These are phyloP conservation scores for Trichogramma evanescens DNA, from an alignment of 2,888 invertebrate genomes.

Conservation along the genomic window DNA sequence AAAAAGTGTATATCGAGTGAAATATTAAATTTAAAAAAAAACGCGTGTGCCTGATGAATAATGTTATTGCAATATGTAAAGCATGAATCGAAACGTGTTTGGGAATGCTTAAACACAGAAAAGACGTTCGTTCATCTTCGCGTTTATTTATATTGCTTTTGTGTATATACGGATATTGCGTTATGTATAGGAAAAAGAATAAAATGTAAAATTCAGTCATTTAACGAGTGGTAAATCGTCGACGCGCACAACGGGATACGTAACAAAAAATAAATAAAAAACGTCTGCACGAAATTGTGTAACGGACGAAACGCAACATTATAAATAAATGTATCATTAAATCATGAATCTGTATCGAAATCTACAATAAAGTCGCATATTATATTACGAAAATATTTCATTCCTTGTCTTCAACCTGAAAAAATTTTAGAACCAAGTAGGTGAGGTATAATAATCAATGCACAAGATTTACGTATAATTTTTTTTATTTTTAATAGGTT, in stretches of 20 bases:
- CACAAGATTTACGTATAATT: constrained; percentile 24
- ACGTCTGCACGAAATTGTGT: constrained; percentile 16
- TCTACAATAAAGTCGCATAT: constrained; percentile 39
- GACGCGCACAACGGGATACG: constrained; percentile 10
- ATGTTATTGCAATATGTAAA: not conserved
- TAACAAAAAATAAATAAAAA: constrained; percentile 14
- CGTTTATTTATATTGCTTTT: too few species aligned
- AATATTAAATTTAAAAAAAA: constrained; percentile 11
- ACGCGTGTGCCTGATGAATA: constrained; percentile 10
- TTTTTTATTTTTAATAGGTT: constrained; percentile 35
- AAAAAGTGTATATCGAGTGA: constrained; percentile 24
- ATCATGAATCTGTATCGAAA: constrained; percentile 39
- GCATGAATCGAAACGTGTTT: too few species aligned
- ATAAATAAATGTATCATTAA: constrained; percentile 31
- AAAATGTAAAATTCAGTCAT: too few species aligned
- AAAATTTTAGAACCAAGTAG: not conserved
- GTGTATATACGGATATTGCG: too few species aligned
- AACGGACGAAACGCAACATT: constrained; percentile 8
- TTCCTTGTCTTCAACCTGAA: not conserved
- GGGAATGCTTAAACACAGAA: too few species aligned
- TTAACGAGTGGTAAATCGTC: too few species aligned
- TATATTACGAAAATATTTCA: constrained; percentile 31
- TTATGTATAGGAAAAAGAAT: too few species aligned
- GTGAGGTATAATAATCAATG: not conserved
- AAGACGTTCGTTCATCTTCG: too few species aligned